Base-by-base conservation (phyloP, 1,140 invertebrate species). In the Cydia splendana region DNA sequence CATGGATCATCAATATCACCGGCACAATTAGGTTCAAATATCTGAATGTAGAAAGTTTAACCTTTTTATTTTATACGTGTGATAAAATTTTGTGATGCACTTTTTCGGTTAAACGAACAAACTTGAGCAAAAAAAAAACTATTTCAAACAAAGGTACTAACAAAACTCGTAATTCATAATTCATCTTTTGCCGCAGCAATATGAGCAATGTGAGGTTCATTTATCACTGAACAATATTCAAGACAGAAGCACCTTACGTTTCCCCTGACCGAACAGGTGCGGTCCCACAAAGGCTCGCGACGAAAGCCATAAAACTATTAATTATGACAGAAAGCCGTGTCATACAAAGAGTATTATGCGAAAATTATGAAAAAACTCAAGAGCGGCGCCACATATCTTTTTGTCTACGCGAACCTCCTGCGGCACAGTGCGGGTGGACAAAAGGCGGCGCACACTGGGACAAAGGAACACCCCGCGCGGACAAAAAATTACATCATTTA, bases 401-500 rank as follows among this genome's bases (percentile, higher is more conserved):
- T 93, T 93, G 90, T 93, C 89, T 91, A 88, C 45, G 65, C 77
- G 86, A 65, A 85, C 85, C 84, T 88, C 91, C 89, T 81, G 88
- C 79, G 82, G 90, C 83, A 83, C 79, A 80, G 82, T 77, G 81
- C 81, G 79, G 73, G 75, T 74, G 81, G 78, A 84, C 84, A 85
- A 87, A 84, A 82, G 80, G 77, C 84, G 79, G 80, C 74, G 77
- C 84, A 82, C 82, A 79, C 73, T 81, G 86, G 90, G 88, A 90
- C 90, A 91, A 93, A 91, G 81, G 84, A 80, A 80, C 84, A 79
- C 88, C 88, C 89, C 84, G 84, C 78, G 79, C 85, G 86, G 85
- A 91, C 88, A 93, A 93, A 93, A 93, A 93, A 93, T 93, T 89
- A 91, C 91, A 91, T 93, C 91, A 93, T 93, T 93, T 91, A 93